Conservation (phyloP, 2,888 invertebrate species). For the Pachydiplax longipennis region DNA sequence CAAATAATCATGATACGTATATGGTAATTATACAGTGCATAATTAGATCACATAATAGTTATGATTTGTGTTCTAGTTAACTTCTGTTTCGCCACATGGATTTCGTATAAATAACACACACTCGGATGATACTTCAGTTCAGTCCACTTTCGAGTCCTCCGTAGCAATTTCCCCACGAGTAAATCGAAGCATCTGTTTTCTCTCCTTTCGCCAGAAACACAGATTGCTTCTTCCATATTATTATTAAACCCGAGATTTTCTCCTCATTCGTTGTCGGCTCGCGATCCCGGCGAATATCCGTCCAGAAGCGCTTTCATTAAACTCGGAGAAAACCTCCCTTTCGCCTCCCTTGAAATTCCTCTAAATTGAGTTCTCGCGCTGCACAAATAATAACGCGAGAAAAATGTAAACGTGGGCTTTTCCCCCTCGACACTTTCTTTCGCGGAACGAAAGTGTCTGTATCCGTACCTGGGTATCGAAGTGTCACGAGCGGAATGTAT, state of each 20-base stretch:
- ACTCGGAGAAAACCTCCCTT: neutral
- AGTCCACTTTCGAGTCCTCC: no score
- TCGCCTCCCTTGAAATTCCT: neutral
- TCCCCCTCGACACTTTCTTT: no score
- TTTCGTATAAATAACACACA: no score
- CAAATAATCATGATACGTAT: no score
- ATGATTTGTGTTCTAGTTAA: no score
- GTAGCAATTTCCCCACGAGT: neutral
- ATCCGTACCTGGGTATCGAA: neutral
- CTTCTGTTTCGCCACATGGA: no score
- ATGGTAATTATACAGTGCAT: no score
- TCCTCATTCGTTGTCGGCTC: neutral
- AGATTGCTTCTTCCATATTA: neutral
- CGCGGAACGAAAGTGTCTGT: neutral
- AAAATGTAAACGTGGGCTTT: neutral
- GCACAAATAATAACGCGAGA: neutral
- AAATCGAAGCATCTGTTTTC: neutral
- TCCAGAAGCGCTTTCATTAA: constrained; percentile 9
- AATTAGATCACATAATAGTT: no score
- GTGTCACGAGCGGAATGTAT: neutral
- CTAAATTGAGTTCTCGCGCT: neutral
- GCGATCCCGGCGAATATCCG: neutral
- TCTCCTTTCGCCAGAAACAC: neutral
- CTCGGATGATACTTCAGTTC: no score
- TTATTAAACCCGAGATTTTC: constrained; percentile 8